Base-by-base conservation (phyloP, 53 echinoderm and acorn worm species). In the Echinarachnius parma region DNA sequence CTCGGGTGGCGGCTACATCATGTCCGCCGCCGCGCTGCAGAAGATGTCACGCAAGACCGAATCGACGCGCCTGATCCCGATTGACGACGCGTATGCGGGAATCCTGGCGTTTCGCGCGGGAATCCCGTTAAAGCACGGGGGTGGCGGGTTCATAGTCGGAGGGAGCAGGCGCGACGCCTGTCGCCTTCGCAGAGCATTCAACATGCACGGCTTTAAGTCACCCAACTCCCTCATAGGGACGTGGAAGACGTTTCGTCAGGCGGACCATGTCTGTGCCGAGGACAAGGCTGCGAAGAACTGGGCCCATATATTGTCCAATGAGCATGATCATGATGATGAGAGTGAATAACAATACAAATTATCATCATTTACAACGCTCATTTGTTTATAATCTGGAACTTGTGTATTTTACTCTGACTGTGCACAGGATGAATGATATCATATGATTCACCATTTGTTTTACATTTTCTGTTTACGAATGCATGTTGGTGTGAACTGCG, bases 201-300 rank as follows among this genome's bases (percentile, higher is more conserved):
- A 93, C 61, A 44, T 93, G 19, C 93, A 93, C 54, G 93, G 93
- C 25, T 93, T 93, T 56, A 89, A 86, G 48, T 70, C 31, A 32
- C 86, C 89, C 1, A 56, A 69, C 15, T 26, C 80, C 24, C 77
- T 93, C 71, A 76, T 63, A 31, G 50, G 53, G 37, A 89, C 89
- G 3, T 93, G 93, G 93, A 42, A 58, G 18, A 76, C 82, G 1
- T 93, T 93, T 30, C 58, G 64, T 5, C 59, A 92, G 48, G 37
- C 75, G 10, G 34, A 58, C 19, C 59, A 78, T 44, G 29, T 30
- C 18, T 92, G 92, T 79, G 75, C 79, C 15, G 74, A 72, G 44
- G 74, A 72, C 45, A 25, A 35, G 19, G 35, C 34, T n/a, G 56
- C 39, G 55, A 72, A 72, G 24, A 53, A 22, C 7, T 69, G 70